A percentile compares a stretch with the other conserved stretches of the same genome.
These are phyloP conservation scores for Laodelphax striatellus DNA, from an alignment of 1,140 invertebrate genomes.

Conservation along the genomic window DNA sequence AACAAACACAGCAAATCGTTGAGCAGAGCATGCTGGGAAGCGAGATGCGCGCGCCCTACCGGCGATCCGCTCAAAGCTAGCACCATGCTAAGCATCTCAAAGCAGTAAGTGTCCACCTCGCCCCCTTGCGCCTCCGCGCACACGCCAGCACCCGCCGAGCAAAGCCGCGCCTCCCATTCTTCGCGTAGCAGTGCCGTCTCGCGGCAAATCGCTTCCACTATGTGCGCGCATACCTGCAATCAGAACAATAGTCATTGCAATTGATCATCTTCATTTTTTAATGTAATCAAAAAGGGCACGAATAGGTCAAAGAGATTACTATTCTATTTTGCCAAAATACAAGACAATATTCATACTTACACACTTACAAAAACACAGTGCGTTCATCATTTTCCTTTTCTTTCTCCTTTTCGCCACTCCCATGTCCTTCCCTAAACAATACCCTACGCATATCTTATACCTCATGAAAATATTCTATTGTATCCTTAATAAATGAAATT, in stretches of 20 bases:
- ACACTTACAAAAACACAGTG: too few species aligned
- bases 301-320: too few species aligned
- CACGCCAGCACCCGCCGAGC: conserved; percentile 31
- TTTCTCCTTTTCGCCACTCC: too few species aligned
- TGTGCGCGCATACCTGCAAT: conserved; percentile 75
- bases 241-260: neutral
- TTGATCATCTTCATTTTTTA: too few species aligned
- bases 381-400: too few species aligned
- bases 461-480: too few species aligned
- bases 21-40: conserved; percentile 75
- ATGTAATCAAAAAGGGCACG: too few species aligned
- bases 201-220: conserved; percentile 83
- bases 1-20: conserved; percentile 75
- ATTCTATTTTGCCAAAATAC: too few species aligned
- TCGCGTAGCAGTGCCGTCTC: conserved; percentile 75
- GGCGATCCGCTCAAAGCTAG: conserved; percentile 85
- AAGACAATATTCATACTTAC: too few species aligned
- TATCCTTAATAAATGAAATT: too few species aligned
- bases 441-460: too few species aligned
- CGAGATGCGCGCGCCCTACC: conserved; percentile 76
- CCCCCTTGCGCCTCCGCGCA: conserved; percentile 37
- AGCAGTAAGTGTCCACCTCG: conserved; percentile 83
- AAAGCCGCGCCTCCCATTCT: conserved; percentile 65
- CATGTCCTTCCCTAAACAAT: too few species aligned
- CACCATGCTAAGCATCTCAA: conserved; percentile 93